phyloP scores from a whole-genome alignment of 2,888 invertebrate genomes.

The Stictocephala bisonia region DNA sequence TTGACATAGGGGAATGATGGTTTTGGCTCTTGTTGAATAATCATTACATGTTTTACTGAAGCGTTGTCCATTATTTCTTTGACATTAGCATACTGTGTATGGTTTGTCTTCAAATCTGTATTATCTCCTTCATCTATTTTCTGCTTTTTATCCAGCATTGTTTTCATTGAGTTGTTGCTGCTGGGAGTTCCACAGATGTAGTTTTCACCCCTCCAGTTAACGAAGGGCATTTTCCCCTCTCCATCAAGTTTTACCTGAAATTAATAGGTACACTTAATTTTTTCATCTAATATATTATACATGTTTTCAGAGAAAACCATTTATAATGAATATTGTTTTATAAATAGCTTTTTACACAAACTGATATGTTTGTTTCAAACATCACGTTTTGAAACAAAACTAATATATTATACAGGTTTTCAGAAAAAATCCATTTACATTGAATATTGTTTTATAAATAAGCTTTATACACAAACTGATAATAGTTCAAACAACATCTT shows the following conservation, averaged over 20 bases:
- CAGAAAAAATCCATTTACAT: too few species aligned
- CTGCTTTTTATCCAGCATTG: background rate
- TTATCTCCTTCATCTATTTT: background rate
- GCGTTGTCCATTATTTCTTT: conserved; percentile 15
- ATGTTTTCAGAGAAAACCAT: too few species aligned
- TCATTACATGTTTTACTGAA: conserved; percentile 45
- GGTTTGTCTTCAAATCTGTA: background rate
- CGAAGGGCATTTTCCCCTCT: conserved; percentile 70
- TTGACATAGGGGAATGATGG: conserved; percentile 62
- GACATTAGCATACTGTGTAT: conserved; percentile 24
- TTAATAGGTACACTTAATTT: too few species aligned
- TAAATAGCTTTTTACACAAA: too few species aligned
- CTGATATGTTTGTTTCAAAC: too few species aligned
- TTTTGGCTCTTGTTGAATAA: conserved; percentile 27
- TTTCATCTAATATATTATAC: too few species aligned
- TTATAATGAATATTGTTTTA: too few species aligned
- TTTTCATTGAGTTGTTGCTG: conserved; percentile 61
- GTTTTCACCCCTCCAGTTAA: conserved; percentile 63
- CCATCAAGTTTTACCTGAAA: conserved; percentile 65
- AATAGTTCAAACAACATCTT: too few species aligned
- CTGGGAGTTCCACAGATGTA: conserved; percentile 80
- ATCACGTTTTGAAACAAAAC: too few species aligned
- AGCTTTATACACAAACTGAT: too few species aligned
- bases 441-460: too few species aligned
- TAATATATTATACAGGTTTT: too few species aligned